Evolutionary conservation across 2,888 invertebrate genomes (phyloP), one percentile per base, ranked within the genome.

Genomic region (Lepidonotus clava): DNA sequence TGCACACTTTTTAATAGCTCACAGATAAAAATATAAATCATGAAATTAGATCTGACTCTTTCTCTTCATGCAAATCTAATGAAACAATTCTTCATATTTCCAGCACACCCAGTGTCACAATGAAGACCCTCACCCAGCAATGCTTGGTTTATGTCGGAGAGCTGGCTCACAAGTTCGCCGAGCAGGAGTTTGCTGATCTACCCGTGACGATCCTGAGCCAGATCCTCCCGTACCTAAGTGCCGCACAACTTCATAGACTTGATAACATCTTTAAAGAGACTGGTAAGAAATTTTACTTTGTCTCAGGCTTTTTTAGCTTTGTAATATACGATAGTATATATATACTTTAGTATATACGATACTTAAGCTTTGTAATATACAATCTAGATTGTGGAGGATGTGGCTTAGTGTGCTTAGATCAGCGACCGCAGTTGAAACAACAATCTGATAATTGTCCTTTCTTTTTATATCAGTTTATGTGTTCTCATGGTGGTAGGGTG

Each of bases 211-310:
- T 80, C 41, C 32, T 80, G 6, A 41, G 51, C 21, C 41, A 51
- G 41, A 21, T 80, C 18, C 41, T 40, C 5, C 80, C 80, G 32
- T 80, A 80, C 51, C 80, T 80, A 6, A 46, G 46, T 24, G 80
- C 80, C n/a, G 41, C 80, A 28, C 80, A 80, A 21, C 80, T 80
- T 4, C 80, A 80, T 46, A 41, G 80, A 0, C 80, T 80, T 11
- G 80, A 80, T 41, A 46, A 40, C 24, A 32, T 80, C 51, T 80
- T 80, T 28, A 40, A 80, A 24, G 46, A 80, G 5, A n/a, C 80
- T 24, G 80, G 80, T 80, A 28, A 28, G 80, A 18, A 46, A 46
- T 46, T 46, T 18, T 18, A 11, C 18, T 46, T 46, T 46, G 18
- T 46, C 46, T 46, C 46, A 11, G 46, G 8, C 46, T 46, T 46